phyloP scores from a whole-genome alignment of 2,113 vertebrate genomes.

The Micronycteris hirsuta region DNA sequence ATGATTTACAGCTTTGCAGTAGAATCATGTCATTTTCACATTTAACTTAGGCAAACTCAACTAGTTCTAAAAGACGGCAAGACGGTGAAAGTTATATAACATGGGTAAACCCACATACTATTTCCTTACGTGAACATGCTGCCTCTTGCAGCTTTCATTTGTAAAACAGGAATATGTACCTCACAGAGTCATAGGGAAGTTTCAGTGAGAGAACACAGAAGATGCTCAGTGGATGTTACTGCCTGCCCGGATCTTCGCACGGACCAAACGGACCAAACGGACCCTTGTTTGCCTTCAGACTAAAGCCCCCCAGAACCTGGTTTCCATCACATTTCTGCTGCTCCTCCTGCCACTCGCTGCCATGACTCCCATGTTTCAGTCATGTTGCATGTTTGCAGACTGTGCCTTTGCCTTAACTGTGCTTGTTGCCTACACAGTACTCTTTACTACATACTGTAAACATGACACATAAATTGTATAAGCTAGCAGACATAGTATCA shows the following conservation, averaged over 20 bases:
- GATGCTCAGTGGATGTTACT: not conserved
- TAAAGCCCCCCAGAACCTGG: not conserved
- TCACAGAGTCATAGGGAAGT: not conserved
- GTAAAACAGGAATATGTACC: not conserved
- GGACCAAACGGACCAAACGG: not conserved
- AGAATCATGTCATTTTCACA: not conserved
- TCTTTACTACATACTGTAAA: not conserved
- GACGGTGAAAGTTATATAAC: not conserved
- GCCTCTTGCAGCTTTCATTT: not conserved
- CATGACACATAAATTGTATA: not conserved
- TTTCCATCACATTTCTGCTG: not conserved
- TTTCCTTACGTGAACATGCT: not conserved
- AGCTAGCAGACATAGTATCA: not conserved
- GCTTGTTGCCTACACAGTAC: not conserved
- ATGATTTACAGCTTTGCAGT: not conserved
- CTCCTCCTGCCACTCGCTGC: not conserved
- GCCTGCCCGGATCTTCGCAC: not conserved
- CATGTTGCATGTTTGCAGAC: not conserved
- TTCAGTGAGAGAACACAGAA: not conserved
- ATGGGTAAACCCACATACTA: not conserved
- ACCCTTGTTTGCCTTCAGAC: not conserved
- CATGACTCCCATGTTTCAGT: not conserved
- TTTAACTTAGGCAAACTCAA: slow-evolving; percentile 1
- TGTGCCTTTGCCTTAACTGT: not conserved
- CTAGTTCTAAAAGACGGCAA: not conserved